These are phyloP conservation scores for Electrona antarctica DNA, from an alignment of 2,113 vertebrate genomes.

Conservation along the genomic window DNA sequence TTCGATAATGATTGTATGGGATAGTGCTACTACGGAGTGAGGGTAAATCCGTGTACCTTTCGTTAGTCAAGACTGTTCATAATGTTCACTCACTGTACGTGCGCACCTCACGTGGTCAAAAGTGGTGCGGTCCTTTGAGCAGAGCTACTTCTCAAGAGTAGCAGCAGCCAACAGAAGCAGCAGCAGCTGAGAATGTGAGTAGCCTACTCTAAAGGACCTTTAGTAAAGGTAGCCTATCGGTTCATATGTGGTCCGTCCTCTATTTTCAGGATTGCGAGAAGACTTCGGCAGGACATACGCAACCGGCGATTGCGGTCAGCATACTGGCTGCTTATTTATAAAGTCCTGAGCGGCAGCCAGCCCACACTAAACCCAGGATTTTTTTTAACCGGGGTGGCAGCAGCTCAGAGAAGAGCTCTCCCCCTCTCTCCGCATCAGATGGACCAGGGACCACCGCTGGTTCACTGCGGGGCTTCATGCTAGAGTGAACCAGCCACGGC, in stretches of 20 bases:
- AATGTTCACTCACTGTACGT: neutral
- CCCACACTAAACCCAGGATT: neutral
- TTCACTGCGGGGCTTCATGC: constrained; percentile 50
- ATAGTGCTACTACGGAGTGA: too few species aligned
- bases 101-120: constrained; percentile 30
- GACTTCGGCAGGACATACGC: constrained; percentile 16
- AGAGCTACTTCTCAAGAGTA: constrained; percentile 4
- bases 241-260: constrained; percentile 12
- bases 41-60: too few species aligned
- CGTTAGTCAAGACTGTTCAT: too few species aligned
- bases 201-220: too few species aligned
- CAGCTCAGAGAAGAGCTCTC: constrained; percentile 1
- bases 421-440: constrained; percentile 27
- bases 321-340: constrained; percentile 2
- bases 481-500: constrained; percentile 39
- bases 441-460: constrained; percentile 41
- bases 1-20: too few species aligned
- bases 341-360: constrained; percentile 3
- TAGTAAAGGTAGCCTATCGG: neutral
- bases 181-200: constrained; percentile 65
- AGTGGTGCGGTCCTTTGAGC: constrained; percentile 43
- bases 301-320: neutral
- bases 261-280: constrained; percentile 49
- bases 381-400: constrained; percentile 7
- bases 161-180: constrained; percentile 38